Evolutionary conservation across 2,888 invertebrate genomes (phyloP), one percentile per base, ranked within the genome.

Genomic region (Aquatica leii): DNA sequence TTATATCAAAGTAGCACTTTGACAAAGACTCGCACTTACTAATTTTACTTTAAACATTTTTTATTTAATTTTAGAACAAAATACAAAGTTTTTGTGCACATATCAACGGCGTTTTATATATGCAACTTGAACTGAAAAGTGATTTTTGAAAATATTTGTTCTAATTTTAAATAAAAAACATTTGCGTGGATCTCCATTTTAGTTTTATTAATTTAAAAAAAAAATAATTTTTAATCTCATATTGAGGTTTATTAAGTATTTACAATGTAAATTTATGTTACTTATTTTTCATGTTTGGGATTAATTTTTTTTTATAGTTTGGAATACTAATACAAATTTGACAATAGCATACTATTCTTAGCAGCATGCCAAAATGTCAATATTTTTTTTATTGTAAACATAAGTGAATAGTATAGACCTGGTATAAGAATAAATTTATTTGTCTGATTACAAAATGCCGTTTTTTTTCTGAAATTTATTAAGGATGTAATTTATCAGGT

Each of bases 171-270:
- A 46, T 37, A n/a, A 18, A 18, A 46, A 46, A 59, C 58, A 56
- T 60, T 59, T 50, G 58, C 54, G 64, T 56, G 57, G 61, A 68
- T 67, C 61, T 66, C 65, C 43, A 54, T 31, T 53, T 64, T 68
- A 62, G 40, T 59, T 62, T 65, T 54, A 46, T 58, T 52, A 35
- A 17, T 49, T 49, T 20, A 49, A 20, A 49, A 5, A 21, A 2
- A 14, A 52, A 62, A 66, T 66, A 48, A 50, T 67, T 57, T 40
- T 51, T 65, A 71, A 75, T 73, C 78, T 78, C 78, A 78, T 73
- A 77, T 78, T 78, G 78, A 77, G 78, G 64, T 76, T 72, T 62
- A 48, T 63, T 66, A 59, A 56, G 69, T 74, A 72, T 75, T 76
- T 77, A 76, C 76, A 71, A 69, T 75, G 76, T 76, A 75, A 76